Conservation (phyloP, 2,113 vertebrate species). For the Pterocles gutturalis region DNA sequence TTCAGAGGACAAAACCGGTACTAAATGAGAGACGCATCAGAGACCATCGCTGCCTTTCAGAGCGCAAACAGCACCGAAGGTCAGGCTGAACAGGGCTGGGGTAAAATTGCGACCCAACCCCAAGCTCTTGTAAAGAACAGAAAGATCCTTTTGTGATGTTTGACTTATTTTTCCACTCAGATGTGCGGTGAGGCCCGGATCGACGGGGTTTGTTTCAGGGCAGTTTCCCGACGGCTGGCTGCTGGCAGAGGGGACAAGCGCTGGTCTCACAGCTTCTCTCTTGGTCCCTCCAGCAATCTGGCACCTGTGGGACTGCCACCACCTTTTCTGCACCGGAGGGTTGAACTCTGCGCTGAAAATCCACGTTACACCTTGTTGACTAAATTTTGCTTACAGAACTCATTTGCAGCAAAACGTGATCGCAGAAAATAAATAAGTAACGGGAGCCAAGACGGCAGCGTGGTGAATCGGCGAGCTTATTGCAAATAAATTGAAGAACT, state of each 20-base stretch:
- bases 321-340: not conserved
- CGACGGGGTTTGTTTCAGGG: not conserved
- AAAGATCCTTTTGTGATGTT: not conserved
- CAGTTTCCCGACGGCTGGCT: not conserved
- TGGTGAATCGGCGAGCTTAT: not conserved
- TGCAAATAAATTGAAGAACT: not conserved
- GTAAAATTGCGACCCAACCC: not conserved
- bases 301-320: not conserved
- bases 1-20: not conserved
- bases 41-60: not conserved
- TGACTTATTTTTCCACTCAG: not conserved
- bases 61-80: not conserved
- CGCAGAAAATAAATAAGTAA: not conserved
- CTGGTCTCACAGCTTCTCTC: slow-evolving; percentile 28
- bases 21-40: not conserved
- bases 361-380: not conserved
- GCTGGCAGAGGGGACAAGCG: not conserved
- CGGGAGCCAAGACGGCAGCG: not conserved
- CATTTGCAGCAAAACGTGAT: not conserved
- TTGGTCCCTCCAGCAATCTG: slow-evolving; percentile 38
- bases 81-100: not conserved
- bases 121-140: not conserved
- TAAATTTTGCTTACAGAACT: not conserved
- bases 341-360: not conserved
- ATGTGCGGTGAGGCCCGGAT: fast-evolving